Evolutionary conservation across 2,113 vertebrate species (phyloP), one percentile per base, ranked within the genome.

Genomic region (Calyptomena viridis): DNA sequence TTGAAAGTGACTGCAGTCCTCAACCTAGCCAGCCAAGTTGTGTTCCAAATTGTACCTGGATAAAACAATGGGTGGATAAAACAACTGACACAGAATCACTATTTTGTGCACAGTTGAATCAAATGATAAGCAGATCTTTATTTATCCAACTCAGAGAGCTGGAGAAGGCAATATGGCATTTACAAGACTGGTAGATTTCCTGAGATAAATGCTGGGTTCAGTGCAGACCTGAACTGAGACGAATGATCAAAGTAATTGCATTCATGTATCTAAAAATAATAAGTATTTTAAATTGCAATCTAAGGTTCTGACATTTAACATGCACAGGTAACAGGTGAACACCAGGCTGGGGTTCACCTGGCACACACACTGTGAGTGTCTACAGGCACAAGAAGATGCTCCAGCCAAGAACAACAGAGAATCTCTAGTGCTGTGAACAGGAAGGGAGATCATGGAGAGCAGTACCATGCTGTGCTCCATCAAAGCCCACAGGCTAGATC

Each of bases 371-470:
- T 5, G 49, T 6, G 33, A 33, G 4, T 4, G 40, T 18, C 31
- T 60, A 28, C 7, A 3, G 19, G 47, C 1, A 0, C 4, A 28
- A 55, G 63, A 15, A 49, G 80, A 55, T 67, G 53, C 44, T 68
- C 58, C 58, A 42, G 72, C 27, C 52, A 42, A 50, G 66, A 72
- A 10, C 1, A 2, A 6, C 15, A 14, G 39, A 74, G 40, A 20
- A 37, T 14, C 13, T 22, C 23, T 49, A 44, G 40, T 6, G 52
- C 31, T n/a, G 13, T 20, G 46, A 69, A 27, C 0, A 0, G 39
- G 27, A 67, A 16, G 30, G 40, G 21, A 55, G 23, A 13, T 3
- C 2, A 1, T 0, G 42, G n/a, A 49, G 22, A 75, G 74, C 77
- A 81, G 64, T 71, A 56, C 19, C 30, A 22, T 1, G 2, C 19